Percentiles rank a stretch among this genome's conserved stretches.
Evolutionary conservation across 64 coral and sea anemone species (phyloP).

Genomic region (Cladopsammia gracilis): DNA sequence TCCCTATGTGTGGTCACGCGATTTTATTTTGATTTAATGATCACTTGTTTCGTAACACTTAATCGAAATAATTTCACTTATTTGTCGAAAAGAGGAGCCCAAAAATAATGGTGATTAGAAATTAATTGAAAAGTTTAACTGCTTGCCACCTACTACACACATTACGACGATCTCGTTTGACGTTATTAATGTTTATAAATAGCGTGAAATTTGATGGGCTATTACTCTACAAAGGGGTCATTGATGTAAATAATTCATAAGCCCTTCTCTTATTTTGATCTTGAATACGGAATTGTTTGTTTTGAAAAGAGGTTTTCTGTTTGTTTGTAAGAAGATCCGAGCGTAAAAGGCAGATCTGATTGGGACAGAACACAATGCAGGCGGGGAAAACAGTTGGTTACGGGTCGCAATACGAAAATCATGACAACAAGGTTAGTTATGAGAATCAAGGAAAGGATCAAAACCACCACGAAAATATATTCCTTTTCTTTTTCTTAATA

Average conservation of each 20-base stretch:
- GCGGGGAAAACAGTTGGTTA: neutral
- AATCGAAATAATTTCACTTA: no score
- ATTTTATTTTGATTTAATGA: neutral
- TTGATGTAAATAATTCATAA: constrained; percentile 42
- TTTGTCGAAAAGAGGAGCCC: no score
- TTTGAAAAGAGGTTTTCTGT: neutral
- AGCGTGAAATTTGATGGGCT: neutral
- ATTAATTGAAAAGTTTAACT: no score
- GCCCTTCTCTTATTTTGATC: constrained; percentile 13
- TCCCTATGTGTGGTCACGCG: constrained; percentile 10
- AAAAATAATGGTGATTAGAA: no score
- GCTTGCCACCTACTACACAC: neutral
- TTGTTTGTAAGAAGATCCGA: neutral
- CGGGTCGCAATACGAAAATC: neutral
- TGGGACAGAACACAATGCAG: constrained; percentile 2
- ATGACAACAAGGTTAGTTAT: neutral
- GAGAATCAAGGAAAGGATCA: neutral
- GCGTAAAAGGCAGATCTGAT: neutral
- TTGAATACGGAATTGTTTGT: constrained; percentile 45
- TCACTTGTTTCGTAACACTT: no score
- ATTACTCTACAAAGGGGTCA: constrained; percentile 32
- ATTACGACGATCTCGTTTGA: neutral
- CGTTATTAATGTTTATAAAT: neutral
- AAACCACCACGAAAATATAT: neutral
- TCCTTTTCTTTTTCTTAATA: neutral